Percentiles rank a stretch among this genome's conserved stretches.
Evolutionary conservation across 1,140 invertebrate genomes (phyloP).

Genomic region (Heliconius nattereri): DNA sequence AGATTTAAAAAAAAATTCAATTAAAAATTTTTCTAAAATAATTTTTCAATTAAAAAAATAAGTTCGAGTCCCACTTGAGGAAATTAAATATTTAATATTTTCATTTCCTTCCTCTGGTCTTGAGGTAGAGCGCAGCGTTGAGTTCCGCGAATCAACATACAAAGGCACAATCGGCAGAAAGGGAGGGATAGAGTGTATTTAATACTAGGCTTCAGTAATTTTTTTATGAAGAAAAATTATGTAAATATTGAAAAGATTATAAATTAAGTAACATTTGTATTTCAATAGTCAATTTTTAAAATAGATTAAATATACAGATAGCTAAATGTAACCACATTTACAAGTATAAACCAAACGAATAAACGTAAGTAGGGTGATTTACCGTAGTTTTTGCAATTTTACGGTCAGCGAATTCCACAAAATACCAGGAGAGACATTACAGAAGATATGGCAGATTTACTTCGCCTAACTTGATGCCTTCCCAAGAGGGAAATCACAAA

Average conservation of each 20-base stretch:
- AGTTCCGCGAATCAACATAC: too few relatives aligned
- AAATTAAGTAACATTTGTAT: neutral
- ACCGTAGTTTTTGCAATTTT: slow-evolving; percentile 72
- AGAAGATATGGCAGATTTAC: slow-evolving; percentile 72
- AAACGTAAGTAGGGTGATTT: slow-evolving; percentile 55
- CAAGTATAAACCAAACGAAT: neutral
- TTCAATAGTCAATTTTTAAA: neutral
- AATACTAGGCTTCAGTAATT: too few relatives aligned
- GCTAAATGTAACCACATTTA: neutral
- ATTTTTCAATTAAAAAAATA: too few relatives aligned
- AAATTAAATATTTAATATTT: too few relatives aligned
- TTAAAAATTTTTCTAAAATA: too few relatives aligned
- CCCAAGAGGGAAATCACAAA: slow-evolving; percentile 68
- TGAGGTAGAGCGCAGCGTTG: too few relatives aligned
- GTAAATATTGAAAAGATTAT: neutral
- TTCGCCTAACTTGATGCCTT: slow-evolving; percentile 65
- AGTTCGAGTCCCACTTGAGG: too few relatives aligned
- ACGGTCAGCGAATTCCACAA: slow-evolving; percentile 66
- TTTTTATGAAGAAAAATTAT: too few relatives aligned
- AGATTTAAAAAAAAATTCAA: too few relatives aligned
- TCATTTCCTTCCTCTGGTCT: too few relatives aligned
- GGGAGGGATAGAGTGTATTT: too few relatives aligned
- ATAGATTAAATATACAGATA: neutral
- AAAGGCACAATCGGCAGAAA: too few relatives aligned
- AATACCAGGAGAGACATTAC: slow-evolving; percentile 67